Evolutionary conservation across 2,797 vertebrate species (phyloP), one percentile per base, ranked within the genome.

Genomic region (Scolopax rusticola): DNA sequence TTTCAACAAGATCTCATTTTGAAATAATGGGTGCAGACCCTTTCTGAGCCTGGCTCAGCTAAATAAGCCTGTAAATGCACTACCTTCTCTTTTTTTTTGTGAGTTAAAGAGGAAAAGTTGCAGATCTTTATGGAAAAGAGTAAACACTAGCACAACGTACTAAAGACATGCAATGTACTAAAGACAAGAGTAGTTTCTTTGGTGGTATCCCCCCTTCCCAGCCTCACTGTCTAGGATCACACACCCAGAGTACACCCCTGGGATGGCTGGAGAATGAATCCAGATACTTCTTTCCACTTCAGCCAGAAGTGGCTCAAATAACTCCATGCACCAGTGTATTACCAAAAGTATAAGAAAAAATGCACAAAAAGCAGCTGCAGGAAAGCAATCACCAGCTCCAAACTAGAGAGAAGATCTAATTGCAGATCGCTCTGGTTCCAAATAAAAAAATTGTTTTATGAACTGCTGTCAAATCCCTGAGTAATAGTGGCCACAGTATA

Each of bases 301-400:
- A 76, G 40, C 50, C 59, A 92, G 90, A 96, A 95, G 87, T 36
- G 36, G 36, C 36, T 69, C 81, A 15, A 90, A 32, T 95, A 92
- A 89, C 59, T 79, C 12, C 27, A 28, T 41, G 12, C 47, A 88
- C 30, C 54, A 63, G 24, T 61, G 17, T 73, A 64, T 73, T 90
- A 56, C 56, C 51, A 88, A 77, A 83, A 89, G 75, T 15, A 61
- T 67, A 92, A 73, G 56, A 15, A 23, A 56, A 83, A 59, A 50
- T 41, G 20, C 33, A 68, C 48, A 81, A 93, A 95, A 90, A 75
- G 4, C 78, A 81, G 77, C 74, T 92, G 36, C 87, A 94, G 43
- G 28, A 80, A 81, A 91, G 57, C 3, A 91, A 68, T 93, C 67
- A 64, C 13, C 47, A 40, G 25, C n/a, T 85, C 67, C 68, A 64